These are phyloP conservation scores for Drosophila littoralis DNA, from an alignment of 1,140 invertebrate species.

Conservation along the genomic window DNA sequence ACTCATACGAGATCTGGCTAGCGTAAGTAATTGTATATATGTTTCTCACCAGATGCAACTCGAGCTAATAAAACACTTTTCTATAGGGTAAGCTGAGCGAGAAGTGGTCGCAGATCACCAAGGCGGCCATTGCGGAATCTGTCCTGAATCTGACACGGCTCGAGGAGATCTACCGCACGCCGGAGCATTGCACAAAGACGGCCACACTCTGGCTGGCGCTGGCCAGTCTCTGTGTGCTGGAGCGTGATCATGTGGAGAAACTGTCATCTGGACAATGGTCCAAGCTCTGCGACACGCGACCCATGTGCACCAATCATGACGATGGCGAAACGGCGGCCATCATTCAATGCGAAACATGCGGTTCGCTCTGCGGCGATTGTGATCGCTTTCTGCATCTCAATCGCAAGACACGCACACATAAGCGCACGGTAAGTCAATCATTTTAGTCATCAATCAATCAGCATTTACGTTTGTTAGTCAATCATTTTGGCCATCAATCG, in stretches of 20 bases:
- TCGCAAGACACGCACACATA: slow-evolving; percentile 93
- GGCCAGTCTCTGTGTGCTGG: slow-evolving; percentile 96
- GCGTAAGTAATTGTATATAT: slow-evolving; percentile 87
- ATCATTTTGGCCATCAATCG: too few species aligned
- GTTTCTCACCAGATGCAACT: too few species aligned
- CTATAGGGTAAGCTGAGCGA: slow-evolving; percentile 93
- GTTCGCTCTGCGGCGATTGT: slow-evolving; percentile 97
- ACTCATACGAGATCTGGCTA: slow-evolving; percentile 95
- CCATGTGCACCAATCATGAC: slow-evolving; percentile 97
- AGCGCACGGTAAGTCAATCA: slow-evolving; percentile 88
- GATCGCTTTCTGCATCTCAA: slow-evolving; percentile 97
- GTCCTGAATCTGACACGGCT: slow-evolving; percentile 94
- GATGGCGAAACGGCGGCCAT: slow-evolving; percentile 97
- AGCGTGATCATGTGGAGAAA: slow-evolving; percentile 95
- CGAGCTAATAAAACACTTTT: not conserved
- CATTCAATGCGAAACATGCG: slow-evolving; percentile 95
- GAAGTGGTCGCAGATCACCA: slow-evolving; percentile 94
- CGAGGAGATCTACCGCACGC: slow-evolving; percentile 89
- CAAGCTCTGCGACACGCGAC: slow-evolving; percentile 84
- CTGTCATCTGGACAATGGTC: slow-evolving; percentile 90
- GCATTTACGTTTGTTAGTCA: too few species aligned
- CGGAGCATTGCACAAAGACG: slow-evolving; percentile 91
- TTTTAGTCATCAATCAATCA: not conserved
- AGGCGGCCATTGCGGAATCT: slow-evolving; percentile 95
- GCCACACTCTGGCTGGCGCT: slow-evolving; percentile 96